Evolutionary conservation across 1,140 invertebrate species (phyloP), one percentile per base, ranked within the genome.

Genomic region (Heliconius nattereri): DNA sequence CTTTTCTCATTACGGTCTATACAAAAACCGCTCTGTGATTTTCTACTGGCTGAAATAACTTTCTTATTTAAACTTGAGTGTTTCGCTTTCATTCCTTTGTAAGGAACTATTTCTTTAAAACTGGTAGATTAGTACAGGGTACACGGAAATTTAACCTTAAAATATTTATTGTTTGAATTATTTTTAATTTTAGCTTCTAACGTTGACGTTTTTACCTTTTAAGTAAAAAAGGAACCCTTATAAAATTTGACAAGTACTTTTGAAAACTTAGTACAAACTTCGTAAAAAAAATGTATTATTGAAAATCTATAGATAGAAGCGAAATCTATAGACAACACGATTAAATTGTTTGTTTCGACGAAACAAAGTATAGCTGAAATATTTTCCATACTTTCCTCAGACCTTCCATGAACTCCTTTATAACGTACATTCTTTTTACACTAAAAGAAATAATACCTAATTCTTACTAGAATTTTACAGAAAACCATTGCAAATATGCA

Each of bases 31-130:
- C 13, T 66, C 5, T 66, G 60, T 26, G 60, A 66, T 66, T 66
- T 66, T 66, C 60, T 7, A 29, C 60, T 66, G 23, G 13, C 13
- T 26, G 26, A 66, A 60, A 66, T 7, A 66, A 66, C 23, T 66
- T 66, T 66, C 23, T 66, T 66, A 66, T 66, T 66, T 66, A 66
- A 66, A 29, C 23, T 66, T 29, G 60, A 66, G 60, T 66, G 57
- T 66, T 66, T 66, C 60, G 60, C n/a, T 29, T 66, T 29, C 3
- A 23, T n/a, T 57, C 23, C 26, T 66, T 66, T 66, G 60, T 66
- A 29, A 29, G 26, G 3, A 66, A 66, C 60, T 66, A 66, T 66
- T 66, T 66, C 60, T 66, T 26, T 29, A 26, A 66, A 66, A 66
- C 60, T 60, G 23, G 2, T 60, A 60, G 2, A 66, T 66, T 66